These are phyloP conservation scores for Tapirus terrestris DNA, from an alignment of 2,113 vertebrate species.

Conservation along the genomic window DNA sequence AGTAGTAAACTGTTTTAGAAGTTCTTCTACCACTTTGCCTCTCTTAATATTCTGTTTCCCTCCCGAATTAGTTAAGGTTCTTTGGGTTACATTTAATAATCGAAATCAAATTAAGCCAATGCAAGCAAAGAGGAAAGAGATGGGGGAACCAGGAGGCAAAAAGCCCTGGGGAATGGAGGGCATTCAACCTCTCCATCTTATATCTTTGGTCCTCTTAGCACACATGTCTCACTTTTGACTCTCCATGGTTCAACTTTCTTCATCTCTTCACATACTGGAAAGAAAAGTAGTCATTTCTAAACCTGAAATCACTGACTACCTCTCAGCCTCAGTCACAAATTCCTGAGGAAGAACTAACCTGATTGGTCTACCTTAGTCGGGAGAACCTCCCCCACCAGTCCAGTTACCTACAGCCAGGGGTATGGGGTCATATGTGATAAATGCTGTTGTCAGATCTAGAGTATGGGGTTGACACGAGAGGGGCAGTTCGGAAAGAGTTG, in stretches of 20 bases:
- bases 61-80: slow-evolving; percentile 54
- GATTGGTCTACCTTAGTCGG: neutral
- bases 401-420: neutral
- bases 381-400: neutral
- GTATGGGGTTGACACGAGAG: neutral
- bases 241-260: neutral
- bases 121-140: slow-evolving; percentile 53
- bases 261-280: neutral
- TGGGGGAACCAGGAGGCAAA: neutral
- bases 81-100: slow-evolving; percentile 66
- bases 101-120: slow-evolving; percentile 59
- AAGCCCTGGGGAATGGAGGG: neutral
- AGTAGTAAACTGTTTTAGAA: slow-evolving; percentile 46
- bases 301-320: neutral
- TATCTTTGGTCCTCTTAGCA: slow-evolving; percentile 22
- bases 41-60: slow-evolving; percentile 66
- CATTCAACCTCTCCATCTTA: neutral
- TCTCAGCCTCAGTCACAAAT: neutral
- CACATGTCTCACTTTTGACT: neutral
- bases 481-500: neutral
- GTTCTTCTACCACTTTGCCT: slow-evolving; percentile 18
- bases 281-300: neutral
- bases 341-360: neutral
- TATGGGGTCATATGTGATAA: neutral
- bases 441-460: neutral